A percentile compares a stretch with the other conserved stretches of the same genome.
Conservation (phyloP, 2,113 vertebrate genomes). For the Malurus cyaneus region DNA sequence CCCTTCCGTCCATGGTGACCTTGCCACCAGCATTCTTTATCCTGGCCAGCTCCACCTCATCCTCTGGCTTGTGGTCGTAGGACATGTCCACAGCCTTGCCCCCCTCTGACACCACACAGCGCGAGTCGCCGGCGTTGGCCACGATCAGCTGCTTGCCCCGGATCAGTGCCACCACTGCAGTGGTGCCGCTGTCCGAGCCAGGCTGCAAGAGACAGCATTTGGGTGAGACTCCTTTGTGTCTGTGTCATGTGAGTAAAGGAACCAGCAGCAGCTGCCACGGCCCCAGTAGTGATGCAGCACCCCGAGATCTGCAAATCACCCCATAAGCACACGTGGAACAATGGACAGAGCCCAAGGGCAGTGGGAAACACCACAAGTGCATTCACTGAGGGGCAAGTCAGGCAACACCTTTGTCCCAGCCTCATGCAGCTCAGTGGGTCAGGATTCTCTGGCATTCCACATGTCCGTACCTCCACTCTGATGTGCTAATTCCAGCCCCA, state of each 20-base stretch:
- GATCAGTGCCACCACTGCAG: constrained; percentile 93
- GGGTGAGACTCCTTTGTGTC: not conserved
- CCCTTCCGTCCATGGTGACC: constrained; percentile 96
- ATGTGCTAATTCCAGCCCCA: not conserved
- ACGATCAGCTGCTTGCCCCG: constrained; percentile 95
- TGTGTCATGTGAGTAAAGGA: accelerated
- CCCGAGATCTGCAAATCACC: not conserved
- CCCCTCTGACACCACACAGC: constrained; percentile 92
- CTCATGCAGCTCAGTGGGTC: not conserved
- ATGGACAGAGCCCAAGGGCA: not conserved
- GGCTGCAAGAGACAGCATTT: constrained; percentile 72
- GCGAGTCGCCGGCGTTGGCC: constrained; percentile 96
- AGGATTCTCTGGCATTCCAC: not conserved
- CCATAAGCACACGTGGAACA: not conserved
- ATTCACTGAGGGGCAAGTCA: not conserved
- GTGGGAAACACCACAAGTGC: accelerated
- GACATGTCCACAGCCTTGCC: constrained; percentile 97
- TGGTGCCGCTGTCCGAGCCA: constrained; percentile 96
- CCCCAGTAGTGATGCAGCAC: not conserved
- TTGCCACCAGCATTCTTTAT: constrained; percentile 98
- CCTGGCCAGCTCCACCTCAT: constrained; percentile 92
- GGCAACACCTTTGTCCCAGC: not conserved
- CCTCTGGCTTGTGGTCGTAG: constrained; percentile 96
- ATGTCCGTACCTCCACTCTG: accelerated
- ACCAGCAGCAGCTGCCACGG: not conserved